Base-by-base conservation (phyloP, 2,113 vertebrate genomes). In the Heterotis niloticus region DNA sequence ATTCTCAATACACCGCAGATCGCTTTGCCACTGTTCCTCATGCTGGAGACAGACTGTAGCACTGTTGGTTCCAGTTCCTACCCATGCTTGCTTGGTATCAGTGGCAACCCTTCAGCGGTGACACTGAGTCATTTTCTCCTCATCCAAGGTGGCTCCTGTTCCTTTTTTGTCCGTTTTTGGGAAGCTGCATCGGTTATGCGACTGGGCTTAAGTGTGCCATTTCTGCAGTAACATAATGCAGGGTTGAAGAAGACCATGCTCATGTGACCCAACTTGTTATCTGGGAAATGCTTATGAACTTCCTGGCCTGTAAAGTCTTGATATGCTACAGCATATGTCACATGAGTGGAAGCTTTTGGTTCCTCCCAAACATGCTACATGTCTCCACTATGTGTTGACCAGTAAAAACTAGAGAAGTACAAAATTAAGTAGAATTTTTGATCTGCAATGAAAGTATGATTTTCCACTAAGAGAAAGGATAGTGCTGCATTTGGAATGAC, bases 341-440 rank as follows among this genome's bases (percentile, higher is more conserved):
- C 18, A 54, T 78, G 86, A 82, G 81, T 90, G 87, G 85, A 85
- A 84, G 78, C 86, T 87, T 87, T 87, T 90, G 90, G 88, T 91
- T 89, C 89, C 86, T 81, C 81, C 81, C 83, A 73, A 81, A 81
- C 87, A 88, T 84, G 88, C n/a, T n/a, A n/a, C n/a, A n/a, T n/a
- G n/a, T 44, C 89, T 88, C 78, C 82, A 87, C 89, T 87, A 88
- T 90, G 91, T 83, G 85, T 85, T 85, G 82, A 81, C 84, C 86
- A 92, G 90, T 88, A 81, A 84, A 70, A 83, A 88, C 87, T 87
- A 83, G 80, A 67, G 84, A 81, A 82, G 76, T 59, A 80, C 86
- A 81, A 78, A 60, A 78, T 52, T 44, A 72, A 72, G 44, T 72
- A 44, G 9, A 7, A 9, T 51, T 52, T 62, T 62, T 17, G 4